These are phyloP conservation scores for Astropecten irregularis DNA, from an alignment of 53 echinoderm and acorn worm species.

Conservation along the genomic window DNA sequence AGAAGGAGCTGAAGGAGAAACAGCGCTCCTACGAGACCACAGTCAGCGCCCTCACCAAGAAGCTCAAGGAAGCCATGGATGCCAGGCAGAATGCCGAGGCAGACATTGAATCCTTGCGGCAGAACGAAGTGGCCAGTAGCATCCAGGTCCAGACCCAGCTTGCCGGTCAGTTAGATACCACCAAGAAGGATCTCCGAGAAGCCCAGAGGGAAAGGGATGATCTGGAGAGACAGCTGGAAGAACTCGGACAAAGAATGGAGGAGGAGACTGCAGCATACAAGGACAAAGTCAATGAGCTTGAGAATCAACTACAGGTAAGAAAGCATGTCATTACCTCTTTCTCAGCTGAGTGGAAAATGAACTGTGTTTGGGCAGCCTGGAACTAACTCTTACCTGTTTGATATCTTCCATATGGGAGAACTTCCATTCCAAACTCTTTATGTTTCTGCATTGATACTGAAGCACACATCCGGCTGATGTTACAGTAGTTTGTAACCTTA, in stretches of 20 bases:
- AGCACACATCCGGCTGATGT: no score
- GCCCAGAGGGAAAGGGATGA: slow-evolving; percentile 43
- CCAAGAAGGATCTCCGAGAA: slow-evolving; percentile 42
- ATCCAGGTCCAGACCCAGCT: slow-evolving; percentile 73
- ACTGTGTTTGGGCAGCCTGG: neutral
- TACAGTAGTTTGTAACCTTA: no score
- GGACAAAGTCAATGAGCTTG: slow-evolving; percentile 69
- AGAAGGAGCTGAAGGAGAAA: slow-evolving; percentile 81
- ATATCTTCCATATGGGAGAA: no score
- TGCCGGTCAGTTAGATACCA: slow-evolving; percentile 59
- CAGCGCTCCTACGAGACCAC: slow-evolving; percentile 66
- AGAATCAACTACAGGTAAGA: slow-evolving; percentile 83
- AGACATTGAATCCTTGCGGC: slow-evolving; percentile 32
- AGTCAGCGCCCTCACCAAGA: slow-evolving; percentile 56
- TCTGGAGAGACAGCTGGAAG: slow-evolving; percentile 60
- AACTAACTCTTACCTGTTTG: no score
- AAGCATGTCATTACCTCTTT: no score
- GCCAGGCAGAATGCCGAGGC: slow-evolving; percentile 74
- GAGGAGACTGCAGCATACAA: slow-evolving; percentile 72
- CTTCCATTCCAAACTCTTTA: no score
- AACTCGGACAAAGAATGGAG: slow-evolving; percentile 42
- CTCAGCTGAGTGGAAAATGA: neutral
- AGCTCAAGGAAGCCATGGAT: slow-evolving; percentile 68
- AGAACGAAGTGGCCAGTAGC: slow-evolving; percentile 64
- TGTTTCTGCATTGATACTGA: no score